Evolutionary conservation across 2,113 vertebrate species (phyloP), one percentile per base, ranked within the genome.

Genomic region (Monarcha castaneiventris): DNA sequence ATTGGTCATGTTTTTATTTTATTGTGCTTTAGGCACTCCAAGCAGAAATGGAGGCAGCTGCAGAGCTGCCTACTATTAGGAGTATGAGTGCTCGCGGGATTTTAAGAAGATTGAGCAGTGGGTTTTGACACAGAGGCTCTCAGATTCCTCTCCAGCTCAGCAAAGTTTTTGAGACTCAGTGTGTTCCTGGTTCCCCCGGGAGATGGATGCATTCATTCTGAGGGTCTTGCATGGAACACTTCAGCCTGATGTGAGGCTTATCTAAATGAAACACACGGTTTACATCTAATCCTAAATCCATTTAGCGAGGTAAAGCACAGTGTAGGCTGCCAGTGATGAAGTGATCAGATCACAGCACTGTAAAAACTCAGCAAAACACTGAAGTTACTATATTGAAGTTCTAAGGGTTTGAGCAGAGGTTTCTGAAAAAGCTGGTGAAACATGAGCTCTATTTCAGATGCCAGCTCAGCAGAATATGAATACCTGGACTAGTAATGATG

Each of bases 381-480:
- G 27, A 77, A 46, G 68, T 79, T 80, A 48, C 73, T 81, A 10
- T 81, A 20, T 68, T 52, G 37, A 11, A 15, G 26, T 86, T 83
- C 90, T 84, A 71, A 86, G 78, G 39, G 39, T 84, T 94, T 78
- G 74, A 73, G 46, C 0, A 1, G 86, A 90, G 48, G 14, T 84
- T 94, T 96, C 75, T 81, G 68, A 84, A 76, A 81, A 91, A 61
- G 83, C 83, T 69, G 63, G 75, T 21, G 82, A 93, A 96, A 86
- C 43, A 84, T 23, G 30, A 77, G 49, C 59, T 87, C 77, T 44
- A 3, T 80, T 93, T 87, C 77, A 85, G 79, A 44, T 71, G 84
- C 89, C 78, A 93, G 30, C 84, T 96, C 90, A 92, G 94, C 84
- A 93, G 88, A 94, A 96, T 75, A 39, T 3, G 26, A 87, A 88